Percentiles rank a stretch among this genome's conserved stretches.
phyloP scores from a whole-genome alignment of 37 sponge, comb jelly and placozoan genomes.

The Diacarnus erythraeanus region DNA sequence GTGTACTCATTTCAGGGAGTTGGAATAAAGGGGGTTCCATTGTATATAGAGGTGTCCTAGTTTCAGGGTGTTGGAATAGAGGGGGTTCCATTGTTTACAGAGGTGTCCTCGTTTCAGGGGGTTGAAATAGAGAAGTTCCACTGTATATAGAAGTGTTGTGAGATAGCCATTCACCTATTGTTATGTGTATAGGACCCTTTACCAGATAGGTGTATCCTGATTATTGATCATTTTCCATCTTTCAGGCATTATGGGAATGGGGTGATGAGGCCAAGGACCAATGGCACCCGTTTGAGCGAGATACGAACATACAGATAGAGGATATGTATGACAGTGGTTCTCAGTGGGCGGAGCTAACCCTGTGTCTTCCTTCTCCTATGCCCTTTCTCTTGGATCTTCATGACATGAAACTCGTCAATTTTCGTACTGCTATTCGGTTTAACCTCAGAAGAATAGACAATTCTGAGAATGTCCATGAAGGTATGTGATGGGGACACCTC shows the following conservation, averaged over 20 bases:
- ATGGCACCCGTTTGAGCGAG: slow-evolving; percentile 78
- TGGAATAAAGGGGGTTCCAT: too few relatives aligned
- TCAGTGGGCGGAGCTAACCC: slow-evolving; percentile 79
- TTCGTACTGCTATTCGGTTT: slow-evolving; percentile 49
- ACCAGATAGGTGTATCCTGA: too few relatives aligned
- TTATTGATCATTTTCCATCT: not conserved
- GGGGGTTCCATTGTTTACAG: too few relatives aligned
- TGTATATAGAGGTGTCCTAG: too few relatives aligned
- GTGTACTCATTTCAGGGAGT: too few relatives aligned
- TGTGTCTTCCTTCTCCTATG: slow-evolving; percentile 75
- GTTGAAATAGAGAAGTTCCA: too few relatives aligned
- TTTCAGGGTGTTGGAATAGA: too few relatives aligned
- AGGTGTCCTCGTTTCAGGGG: too few relatives aligned
- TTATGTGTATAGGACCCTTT: too few relatives aligned
- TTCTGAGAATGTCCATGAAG: slow-evolving; percentile 20
- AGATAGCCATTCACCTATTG: too few relatives aligned
- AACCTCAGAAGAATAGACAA: slow-evolving; percentile 42
- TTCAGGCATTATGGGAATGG: slow-evolving; percentile 86
- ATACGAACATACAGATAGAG: slow-evolving; percentile 78
- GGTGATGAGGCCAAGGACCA: slow-evolving; percentile 45
- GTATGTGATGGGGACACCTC: not conserved
- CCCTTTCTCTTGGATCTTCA: slow-evolving; percentile 78
- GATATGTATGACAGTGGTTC: slow-evolving; percentile 78
- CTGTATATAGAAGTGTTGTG: not conserved
- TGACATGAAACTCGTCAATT: slow-evolving; percentile 77